Evolutionary conservation across 2,113 vertebrate species (phyloP), one percentile per base, ranked within the genome.

Genomic region (Forbesichthys papilliferus): DNA sequence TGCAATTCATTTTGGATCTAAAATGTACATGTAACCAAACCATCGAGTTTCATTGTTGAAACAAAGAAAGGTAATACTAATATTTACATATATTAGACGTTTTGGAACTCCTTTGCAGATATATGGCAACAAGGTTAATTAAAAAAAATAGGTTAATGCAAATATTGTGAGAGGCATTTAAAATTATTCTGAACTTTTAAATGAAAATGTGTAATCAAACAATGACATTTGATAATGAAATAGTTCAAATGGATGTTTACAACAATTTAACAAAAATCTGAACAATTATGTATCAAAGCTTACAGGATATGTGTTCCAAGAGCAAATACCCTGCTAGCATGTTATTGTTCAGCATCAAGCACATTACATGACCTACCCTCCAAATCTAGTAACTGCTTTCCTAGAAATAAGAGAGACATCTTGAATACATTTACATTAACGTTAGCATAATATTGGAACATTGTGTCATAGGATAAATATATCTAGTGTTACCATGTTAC

Each of bases 151-250:
- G 5, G 27, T 8, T 42, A 42, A 42, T 42, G 36, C 7, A 42
- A 42, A 5, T 42, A 42, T 7, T 42, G 36, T 42, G 36, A 42
- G 36, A 42, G 4, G 7, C 36, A 42, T 42, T 42, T 42, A 42
- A 42, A 42, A 42, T 42, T 42, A 42, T 51, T 12, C 11, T 11
- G 10, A 51, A 51, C 11, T 51, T 51, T 8, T 3, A 12, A 13
- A 51, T 67, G 36, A 69, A 66, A 61, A 64, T n/a, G 51, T 59
- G 61, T 13, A 27, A 60, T 61, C 64, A 61, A 54, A 51, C 53
- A 65, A 53, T 62, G 68, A 63, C 61, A 13, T 68, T 56, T 66
- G 64, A 55, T 68, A 69, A 67, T 61, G 34, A 64, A 57, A 64
- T 67, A 64, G 36, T 57, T 65, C 49, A 71, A 59, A 20, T 64